These are phyloP conservation scores for Platalea minor DNA, from an alignment of 2,797 vertebrate genomes.

Conservation along the genomic window DNA sequence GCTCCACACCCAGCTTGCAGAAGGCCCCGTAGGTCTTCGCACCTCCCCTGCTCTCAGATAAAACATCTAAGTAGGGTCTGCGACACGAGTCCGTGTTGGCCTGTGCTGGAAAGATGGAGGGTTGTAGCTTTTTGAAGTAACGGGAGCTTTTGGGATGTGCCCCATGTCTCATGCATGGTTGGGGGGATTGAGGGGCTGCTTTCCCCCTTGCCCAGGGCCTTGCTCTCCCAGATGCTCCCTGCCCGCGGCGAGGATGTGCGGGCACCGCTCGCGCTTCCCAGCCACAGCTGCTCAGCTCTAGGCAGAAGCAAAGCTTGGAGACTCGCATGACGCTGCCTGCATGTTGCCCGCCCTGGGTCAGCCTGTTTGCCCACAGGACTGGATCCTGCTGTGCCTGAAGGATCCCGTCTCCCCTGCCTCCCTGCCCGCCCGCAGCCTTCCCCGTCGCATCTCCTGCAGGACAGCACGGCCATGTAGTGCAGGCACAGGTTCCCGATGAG, in stretches of 20 bases:
- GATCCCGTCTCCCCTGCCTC: not conserved
- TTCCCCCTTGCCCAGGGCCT: not conserved
- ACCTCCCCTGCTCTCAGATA: not conserved
- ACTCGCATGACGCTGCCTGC: not conserved
- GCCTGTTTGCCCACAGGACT: not conserved
- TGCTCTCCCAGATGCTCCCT: not conserved
- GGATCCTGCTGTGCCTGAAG: not conserved
- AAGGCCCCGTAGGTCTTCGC: fast-evolving
- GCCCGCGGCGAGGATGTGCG: fast-evolving
- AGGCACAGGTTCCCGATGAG: not conserved
- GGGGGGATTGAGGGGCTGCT: not conserved
- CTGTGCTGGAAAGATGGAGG: not conserved
- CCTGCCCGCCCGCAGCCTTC: not conserved
- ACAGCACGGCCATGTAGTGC: not conserved
- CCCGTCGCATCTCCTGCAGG: not conserved
- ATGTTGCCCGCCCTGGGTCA: not conserved
- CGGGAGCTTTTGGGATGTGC: not conserved
- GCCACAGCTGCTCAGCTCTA: not conserved
- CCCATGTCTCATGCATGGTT: not conserved
- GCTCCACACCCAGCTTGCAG: not conserved
- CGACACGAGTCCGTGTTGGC: not conserved
- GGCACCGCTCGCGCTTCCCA: not conserved
- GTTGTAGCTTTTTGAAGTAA: not conserved
- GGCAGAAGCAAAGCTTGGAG: not conserved
- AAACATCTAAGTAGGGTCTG: not conserved